Evolutionary conservation across 2,113 vertebrate species (phyloP).

Genomic region (Meles meles): DNA sequence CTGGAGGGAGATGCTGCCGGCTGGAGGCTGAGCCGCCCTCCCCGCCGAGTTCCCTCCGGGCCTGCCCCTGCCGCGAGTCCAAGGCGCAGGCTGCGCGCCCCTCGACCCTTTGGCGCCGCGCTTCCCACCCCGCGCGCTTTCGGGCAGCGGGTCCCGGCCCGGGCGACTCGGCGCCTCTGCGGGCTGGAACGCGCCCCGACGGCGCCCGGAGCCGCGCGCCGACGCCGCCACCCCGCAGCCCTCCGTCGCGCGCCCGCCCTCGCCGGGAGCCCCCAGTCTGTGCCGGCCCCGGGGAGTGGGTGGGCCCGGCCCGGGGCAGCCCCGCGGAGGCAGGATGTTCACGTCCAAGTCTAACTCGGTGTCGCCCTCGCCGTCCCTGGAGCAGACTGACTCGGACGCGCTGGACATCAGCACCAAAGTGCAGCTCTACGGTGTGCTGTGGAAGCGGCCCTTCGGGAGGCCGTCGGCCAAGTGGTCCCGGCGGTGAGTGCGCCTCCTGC

Average conservation of each 20-base stretch:
- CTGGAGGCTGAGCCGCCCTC: background rate
- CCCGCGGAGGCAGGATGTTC: constrained; percentile 81
- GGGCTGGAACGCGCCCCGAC: constrained; percentile 75
- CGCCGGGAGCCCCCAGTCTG: background rate
- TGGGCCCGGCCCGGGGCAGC: background rate
- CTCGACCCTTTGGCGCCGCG: background rate
- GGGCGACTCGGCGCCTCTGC: constrained; percentile 62
- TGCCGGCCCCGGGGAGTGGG: background rate
- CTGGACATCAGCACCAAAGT: constrained; percentile 98
- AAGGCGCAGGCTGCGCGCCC: background rate
- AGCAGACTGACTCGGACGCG: constrained; percentile 90
- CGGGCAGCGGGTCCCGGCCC: constrained; percentile 61
- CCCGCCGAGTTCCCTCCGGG: background rate
- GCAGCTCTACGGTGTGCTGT: constrained; percentile 95
- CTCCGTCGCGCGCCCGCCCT: background rate
- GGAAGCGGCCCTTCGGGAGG: constrained; percentile 96
- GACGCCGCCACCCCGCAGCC: constrained; percentile 38
- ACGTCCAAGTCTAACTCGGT: constrained; percentile 85
- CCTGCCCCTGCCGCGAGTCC: background rate
- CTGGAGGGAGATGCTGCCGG: background rate
- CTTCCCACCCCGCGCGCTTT: constrained; percentile 28
- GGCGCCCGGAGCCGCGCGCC: constrained; percentile 72
- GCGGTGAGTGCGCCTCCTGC: constrained; percentile 83
- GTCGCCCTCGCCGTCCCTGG: constrained; percentile 91
- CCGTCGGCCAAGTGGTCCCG: constrained; percentile 96